Conservation (phyloP, 2,113 vertebrate genomes). For the Hemiprocne comata region DNA sequence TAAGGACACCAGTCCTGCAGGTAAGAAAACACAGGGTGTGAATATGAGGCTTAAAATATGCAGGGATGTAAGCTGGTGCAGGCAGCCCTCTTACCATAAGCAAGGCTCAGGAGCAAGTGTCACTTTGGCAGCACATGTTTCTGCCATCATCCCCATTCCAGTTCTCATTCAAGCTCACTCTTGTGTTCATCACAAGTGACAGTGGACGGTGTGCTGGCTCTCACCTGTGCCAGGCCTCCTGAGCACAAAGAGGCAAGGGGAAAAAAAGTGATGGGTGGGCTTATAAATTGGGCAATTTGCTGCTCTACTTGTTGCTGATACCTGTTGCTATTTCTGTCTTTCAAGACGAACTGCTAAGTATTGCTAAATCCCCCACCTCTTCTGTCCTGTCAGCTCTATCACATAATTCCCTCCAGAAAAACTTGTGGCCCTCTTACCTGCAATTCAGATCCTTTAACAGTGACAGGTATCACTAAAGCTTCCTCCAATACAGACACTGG, state of each 20-base stretch:
- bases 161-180: neutral
- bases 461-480: neutral
- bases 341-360: neutral
- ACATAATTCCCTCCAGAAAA: neutral
- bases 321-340: neutral
- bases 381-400: neutral
- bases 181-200: neutral
- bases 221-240: neutral
- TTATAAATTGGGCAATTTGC: neutral
- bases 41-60: slow-evolving; percentile 21
- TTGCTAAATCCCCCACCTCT: neutral
- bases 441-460: neutral
- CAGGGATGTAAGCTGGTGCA: neutral
- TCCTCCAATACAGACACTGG: neutral
- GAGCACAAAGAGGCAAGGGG: neutral
- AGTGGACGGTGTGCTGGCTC: neutral
- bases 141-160: neutral
- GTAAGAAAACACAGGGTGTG: neutral
- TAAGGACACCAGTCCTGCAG: neutral
- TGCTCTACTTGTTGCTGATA: neutral
- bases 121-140: neutral
- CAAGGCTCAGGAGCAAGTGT: neutral
- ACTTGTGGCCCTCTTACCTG: neutral
- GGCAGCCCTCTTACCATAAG: neutral
- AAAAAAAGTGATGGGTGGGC: neutral